A percentile compares a stretch with the other conserved stretches of the same genome.
These are phyloP conservation scores for Perizoma affinitatum DNA, from an alignment of 2,888 invertebrate genomes.

Conservation along the genomic window DNA sequence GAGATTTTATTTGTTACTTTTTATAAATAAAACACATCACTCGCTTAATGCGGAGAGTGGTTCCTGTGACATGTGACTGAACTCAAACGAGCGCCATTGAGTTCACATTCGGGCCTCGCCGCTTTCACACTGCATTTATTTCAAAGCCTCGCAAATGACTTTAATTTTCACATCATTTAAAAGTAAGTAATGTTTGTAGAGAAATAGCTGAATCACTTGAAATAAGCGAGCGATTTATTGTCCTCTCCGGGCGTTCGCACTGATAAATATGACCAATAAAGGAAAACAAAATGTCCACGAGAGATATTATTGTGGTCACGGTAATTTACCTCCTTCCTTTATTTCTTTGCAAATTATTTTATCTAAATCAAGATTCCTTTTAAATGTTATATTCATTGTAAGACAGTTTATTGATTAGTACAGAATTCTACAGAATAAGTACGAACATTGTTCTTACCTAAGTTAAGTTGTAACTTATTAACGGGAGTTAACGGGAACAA, in stretches of 20 bases:
- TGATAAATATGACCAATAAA: conserved; percentile 78
- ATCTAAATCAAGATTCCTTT: conserved; percentile 5
- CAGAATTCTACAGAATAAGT: too few relatives aligned
- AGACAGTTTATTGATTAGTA: too few relatives aligned
- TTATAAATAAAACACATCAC: conserved; percentile 6
- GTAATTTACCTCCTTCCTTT: conserved; percentile 57
- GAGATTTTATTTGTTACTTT: conserved; percentile 7
- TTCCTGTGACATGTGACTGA: conserved; percentile 25
- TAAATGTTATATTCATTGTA: too few relatives aligned
- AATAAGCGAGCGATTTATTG: conserved; percentile 67
- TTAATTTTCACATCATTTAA: conserved; percentile 35
- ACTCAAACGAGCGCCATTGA: conserved; percentile 18
- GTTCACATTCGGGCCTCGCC: conserved; percentile 21
- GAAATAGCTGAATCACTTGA: conserved; percentile 58
- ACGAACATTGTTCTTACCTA: too few relatives aligned
- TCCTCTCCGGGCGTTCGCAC: conserved; percentile 59
- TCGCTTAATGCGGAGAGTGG: conserved; percentile 15
- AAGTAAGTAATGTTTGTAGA: conserved; percentile 30
- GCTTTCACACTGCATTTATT: conserved; percentile 24
- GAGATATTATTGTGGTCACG: conserved; percentile 66
- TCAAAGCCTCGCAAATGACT: conserved; percentile 28
- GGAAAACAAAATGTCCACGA: conserved; percentile 73
- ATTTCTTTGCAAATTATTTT: conserved; percentile 47
- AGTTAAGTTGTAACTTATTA: too few relatives aligned
- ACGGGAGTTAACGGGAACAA: conserved; percentile 7